Evolutionary conservation across 30 jellyfish, hydroid and myxozoan species (phyloP).

Genomic region (Aurelia aurita): DNA sequence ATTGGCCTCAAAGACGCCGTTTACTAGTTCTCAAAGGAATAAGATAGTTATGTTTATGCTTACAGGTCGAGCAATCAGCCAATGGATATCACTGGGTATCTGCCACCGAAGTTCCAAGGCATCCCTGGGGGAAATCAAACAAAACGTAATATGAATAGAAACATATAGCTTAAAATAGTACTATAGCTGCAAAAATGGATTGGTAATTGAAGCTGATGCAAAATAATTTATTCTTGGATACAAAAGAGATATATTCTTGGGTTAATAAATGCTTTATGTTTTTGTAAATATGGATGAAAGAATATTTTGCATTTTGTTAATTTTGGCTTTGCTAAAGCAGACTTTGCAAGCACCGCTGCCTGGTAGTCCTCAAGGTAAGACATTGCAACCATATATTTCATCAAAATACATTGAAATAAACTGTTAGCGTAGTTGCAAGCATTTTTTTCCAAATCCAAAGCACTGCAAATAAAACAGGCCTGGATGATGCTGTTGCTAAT

Average conservation of each 20-base stretch:
- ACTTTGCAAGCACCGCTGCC: constrained; percentile 56
- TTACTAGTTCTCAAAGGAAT: constrained; percentile 1
- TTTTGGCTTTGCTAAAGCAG: constrained; percentile 10
- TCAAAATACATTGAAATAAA: too few species aligned
- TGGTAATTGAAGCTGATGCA: neutral
- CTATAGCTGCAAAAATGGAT: neutral
- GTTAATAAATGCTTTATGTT: neutral
- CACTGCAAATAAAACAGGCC: too few species aligned
- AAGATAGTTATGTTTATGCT: neutral
- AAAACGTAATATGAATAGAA: neutral
- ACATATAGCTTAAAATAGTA: neutral
- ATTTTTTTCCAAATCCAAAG: too few species aligned
- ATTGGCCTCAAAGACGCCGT: constrained; percentile 14
- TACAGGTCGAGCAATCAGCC: constrained; percentile 29
- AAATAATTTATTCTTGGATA: too few species aligned
- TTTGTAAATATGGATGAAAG: constrained; percentile 37
- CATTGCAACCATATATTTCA: neutral
- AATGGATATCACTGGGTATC: constrained; percentile 29
- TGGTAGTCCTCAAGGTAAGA: constrained; percentile 25
- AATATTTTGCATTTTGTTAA: neutral
- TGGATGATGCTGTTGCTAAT: too few species aligned
- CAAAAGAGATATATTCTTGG: too few species aligned
- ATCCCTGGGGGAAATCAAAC: neutral
- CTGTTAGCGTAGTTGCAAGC: too few species aligned
- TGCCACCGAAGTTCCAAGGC: constrained; percentile 57